These are phyloP conservation scores for Heterotilapia buettikoferi DNA, from an alignment of 2,113 vertebrate genomes.

Conservation along the genomic window DNA sequence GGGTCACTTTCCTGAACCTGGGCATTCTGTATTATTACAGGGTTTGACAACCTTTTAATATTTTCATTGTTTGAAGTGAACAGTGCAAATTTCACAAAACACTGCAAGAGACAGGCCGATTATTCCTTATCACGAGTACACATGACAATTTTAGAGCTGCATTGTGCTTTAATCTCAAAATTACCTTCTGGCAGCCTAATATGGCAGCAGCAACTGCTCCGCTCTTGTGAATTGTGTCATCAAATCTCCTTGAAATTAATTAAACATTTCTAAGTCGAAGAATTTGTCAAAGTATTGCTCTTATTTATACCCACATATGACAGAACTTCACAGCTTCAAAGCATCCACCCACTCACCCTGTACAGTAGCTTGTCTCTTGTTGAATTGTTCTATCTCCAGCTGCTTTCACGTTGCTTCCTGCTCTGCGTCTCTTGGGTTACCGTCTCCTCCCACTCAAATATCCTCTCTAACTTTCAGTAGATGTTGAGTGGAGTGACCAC, in stretches of 20 bases:
- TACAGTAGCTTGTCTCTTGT: not conserved
- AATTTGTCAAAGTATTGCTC: not conserved
- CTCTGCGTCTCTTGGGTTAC: not conserved
- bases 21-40: not conserved
- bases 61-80: not conserved
- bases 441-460: constrained; percentile 8
- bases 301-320: not conserved
- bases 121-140: not conserved
- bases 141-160: not conserved
- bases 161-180: constrained; percentile 3
- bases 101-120: not conserved
- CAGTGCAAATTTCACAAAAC: not conserved
- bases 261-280: not conserved
- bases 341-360: not conserved
- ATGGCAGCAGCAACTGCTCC: not conserved
- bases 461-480: not conserved
- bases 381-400: not conserved
- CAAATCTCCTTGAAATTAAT: constrained; percentile 6
- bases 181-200: not conserved
- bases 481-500: not conserved
- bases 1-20: not conserved
- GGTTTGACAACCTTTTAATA: not conserved
- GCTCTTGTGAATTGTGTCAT: not conserved
- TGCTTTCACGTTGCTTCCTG: not conserved
- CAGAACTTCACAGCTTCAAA: not conserved